Conservation (phyloP, 1,140 invertebrate genomes). For the Brachionus plicatilis region DNA sequence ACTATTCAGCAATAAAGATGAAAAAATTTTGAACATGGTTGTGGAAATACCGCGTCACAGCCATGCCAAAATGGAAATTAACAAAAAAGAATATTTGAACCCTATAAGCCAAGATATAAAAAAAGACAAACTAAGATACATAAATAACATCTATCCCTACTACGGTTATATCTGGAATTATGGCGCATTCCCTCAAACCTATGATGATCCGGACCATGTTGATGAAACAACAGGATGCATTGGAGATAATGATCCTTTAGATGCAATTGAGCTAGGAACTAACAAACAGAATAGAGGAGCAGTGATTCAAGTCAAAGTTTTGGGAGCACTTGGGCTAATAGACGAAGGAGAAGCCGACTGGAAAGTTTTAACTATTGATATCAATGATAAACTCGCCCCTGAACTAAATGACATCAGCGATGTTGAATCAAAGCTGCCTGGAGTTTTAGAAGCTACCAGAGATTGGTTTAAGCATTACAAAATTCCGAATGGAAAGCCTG, state of each 20-base stretch:
- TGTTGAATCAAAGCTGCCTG: slow-evolving; percentile 85
- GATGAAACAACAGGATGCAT: slow-evolving; percentile 83
- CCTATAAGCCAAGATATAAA: slow-evolving; percentile 98
- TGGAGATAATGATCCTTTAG: slow-evolving; percentile 97
- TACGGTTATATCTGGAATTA: slow-evolving; percentile 99
- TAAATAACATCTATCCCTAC: slow-evolving; percentile 94
- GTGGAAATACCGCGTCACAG: slow-evolving; percentile 98
- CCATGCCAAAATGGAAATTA: slow-evolving; percentile 93
- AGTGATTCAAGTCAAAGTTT: slow-evolving; percentile 82
- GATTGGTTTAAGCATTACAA: slow-evolving; percentile 99
- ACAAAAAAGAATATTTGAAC: slow-evolving; percentile 78
- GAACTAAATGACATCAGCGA: slow-evolving; percentile 79
- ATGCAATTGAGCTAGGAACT: slow-evolving; percentile 91
- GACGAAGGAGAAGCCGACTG: slow-evolving; percentile 95
- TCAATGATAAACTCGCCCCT: slow-evolving; percentile 78
- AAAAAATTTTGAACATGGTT: slow-evolving; percentile 74
- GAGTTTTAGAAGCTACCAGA: slow-evolving; percentile 81
- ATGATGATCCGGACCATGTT: slow-evolving; percentile 89
- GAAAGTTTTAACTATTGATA: slow-evolving; percentile 90
- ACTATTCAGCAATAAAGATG: slow-evolving; percentile 64
- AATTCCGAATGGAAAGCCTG: slow-evolving; percentile 93
- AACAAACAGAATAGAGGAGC: slow-evolving; percentile 70
- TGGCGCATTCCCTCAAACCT: slow-evolving; percentile 93
- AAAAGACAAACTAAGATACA: slow-evolving; percentile 88
- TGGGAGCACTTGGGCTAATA: slow-evolving; percentile 82